Evolutionary conservation across 2,113 vertebrate species (phyloP), one percentile per base, ranked within the genome.

Genomic region (Gallinago undulata): DNA sequence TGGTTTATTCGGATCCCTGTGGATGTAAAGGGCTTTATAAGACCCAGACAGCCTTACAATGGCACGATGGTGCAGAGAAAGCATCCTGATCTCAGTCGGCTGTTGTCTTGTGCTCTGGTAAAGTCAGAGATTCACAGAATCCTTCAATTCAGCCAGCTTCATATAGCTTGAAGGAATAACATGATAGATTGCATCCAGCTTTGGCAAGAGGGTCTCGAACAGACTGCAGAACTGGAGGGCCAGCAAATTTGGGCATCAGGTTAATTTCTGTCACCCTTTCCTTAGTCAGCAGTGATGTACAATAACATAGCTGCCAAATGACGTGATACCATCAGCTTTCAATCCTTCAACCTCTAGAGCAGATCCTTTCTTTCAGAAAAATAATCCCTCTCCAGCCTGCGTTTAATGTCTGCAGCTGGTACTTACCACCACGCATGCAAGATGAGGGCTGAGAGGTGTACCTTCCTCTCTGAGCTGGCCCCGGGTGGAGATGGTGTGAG

Each of bases 231-330:
- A 66, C 57, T 69, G n/a, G 31, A 73, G 57, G 37, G 47, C 33
- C n/a, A 80, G 82, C 9, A 91, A 69, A 91, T 74, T 22, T 69
- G 75, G 43, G 18, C 60, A 84, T 55, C 43, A 67, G 86, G 62
- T 6, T 95, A 66, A 94, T 89, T 93, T 75, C 73, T 94, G 77
- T 55, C 50, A 41, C 45, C 12, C 11, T 94, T 91, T 76, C 50
- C 67, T 89, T 63, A 62, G 64, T 30, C 89, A 82, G 19, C 53
- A 73, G 35, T 33, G 80, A 41, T 59, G 23, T 48, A 73, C 57
- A 82, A 35, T 91, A 87, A 76, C 19, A 55, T 33, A 94, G 41
- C 89, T 92, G 91, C 89, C 94, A 87, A 78, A 66, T 66, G n/a
- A 91, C 91, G 41, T 13, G 67, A 87, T 76, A 76, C 48, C 62